Evolutionary conservation across 2,797 vertebrate species (phyloP).

Genomic region (Okamejei kenojei): DNA sequence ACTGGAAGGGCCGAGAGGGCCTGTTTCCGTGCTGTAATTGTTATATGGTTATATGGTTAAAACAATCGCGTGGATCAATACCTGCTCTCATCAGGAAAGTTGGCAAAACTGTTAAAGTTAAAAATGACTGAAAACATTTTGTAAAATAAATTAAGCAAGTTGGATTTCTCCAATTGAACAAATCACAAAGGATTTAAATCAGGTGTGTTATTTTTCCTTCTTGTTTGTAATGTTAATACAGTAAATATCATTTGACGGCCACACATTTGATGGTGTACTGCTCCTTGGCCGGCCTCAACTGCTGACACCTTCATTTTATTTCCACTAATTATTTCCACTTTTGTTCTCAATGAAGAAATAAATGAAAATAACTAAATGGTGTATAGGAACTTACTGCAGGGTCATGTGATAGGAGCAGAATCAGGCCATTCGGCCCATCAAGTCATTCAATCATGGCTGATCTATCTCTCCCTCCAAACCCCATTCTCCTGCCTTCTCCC

Average conservation of each 20-base stretch:
- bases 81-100: background rate
- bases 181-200: background rate
- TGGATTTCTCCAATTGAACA: background rate
- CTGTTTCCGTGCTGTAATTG: too few relatives aligned
- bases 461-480: too few relatives aligned
- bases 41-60: too few relatives aligned
- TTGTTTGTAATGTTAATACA: background rate
- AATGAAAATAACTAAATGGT: background rate
- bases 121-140: background rate
- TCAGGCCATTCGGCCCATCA: too few relatives aligned
- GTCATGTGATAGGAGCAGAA: too few relatives aligned
- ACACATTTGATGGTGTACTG: too few relatives aligned
- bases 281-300: too few relatives aligned
- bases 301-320: background rate
- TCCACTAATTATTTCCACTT: background rate
- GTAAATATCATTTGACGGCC: background rate
- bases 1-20: too few relatives aligned
- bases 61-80: background rate
- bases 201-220: background rate
- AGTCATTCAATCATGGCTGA: too few relatives aligned
- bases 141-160: background rate
- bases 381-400: too few relatives aligned
- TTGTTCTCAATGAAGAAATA: background rate
- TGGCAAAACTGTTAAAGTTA: background rate
- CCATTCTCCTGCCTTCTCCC: too few relatives aligned